Conservation (phyloP, 2,797 vertebrate genomes). For the Antennarius maculatus region DNA sequence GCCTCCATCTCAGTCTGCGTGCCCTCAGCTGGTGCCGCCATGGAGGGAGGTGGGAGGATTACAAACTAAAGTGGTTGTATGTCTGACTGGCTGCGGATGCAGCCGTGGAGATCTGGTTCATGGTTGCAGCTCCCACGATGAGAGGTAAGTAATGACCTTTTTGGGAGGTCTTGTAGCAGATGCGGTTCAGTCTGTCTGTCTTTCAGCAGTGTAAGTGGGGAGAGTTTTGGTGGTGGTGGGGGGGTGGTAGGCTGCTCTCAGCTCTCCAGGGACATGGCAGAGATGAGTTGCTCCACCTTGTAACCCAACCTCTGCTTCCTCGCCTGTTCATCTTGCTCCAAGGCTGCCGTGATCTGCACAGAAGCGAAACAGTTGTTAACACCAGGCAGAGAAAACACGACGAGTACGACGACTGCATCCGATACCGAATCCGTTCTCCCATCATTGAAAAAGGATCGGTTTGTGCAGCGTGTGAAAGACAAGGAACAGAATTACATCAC, state of each 20-base stretch:
- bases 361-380: not conserved
- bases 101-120: conserved; percentile 37
- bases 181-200: conserved; percentile 44
- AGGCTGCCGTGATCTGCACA: conserved; percentile 88
- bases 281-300: conserved; percentile 96
- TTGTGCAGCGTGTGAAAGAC: conserved; percentile 39
- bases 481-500: conserved; percentile 50
- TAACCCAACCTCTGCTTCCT: conserved; percentile 92
- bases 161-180: conserved; percentile 45
- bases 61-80: conserved; percentile 54
- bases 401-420: not conserved
- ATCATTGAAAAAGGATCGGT: not conserved
- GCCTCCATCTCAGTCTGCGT: conserved; percentile 38
- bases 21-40: conserved; percentile 31
- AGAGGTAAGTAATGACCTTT: conserved; percentile 67
- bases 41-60: conserved; percentile 43
- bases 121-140: conserved; percentile 53
- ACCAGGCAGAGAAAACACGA: not conserved
- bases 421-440: not conserved
- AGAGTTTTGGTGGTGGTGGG: not conserved
- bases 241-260: conserved; percentile 77
- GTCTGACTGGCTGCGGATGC: conserved; percentile 48
- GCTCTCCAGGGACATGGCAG: conserved; percentile 96
- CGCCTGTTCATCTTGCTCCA: conserved; percentile 96
- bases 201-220: not conserved